Evolutionary conservation across 1,140 invertebrate genomes (phyloP), one percentile per base, ranked within the genome.

Genomic region (Diachasma alloeum): DNA sequence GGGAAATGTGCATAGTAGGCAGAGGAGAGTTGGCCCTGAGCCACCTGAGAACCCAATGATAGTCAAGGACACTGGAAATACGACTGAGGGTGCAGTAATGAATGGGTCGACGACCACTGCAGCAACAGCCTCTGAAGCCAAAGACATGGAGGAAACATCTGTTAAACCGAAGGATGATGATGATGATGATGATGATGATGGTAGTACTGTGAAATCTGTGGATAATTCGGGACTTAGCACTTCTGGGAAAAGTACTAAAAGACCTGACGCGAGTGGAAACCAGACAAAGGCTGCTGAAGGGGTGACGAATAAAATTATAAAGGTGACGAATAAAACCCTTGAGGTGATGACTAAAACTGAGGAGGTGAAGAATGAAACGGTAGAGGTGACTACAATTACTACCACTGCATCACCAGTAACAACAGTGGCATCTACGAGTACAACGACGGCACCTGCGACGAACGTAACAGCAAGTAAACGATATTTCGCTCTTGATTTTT

Each of bases 111-210:
- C 36, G 36, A 37, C 42, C 24, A 53, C 48, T 31, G 4, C 0
- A 53, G 8, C 39, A n/a, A 19, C 24, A 11, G 59, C 24, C 11
- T 37, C 39, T 13, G 76, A 78, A 24, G 67, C 46, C 4, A 71
- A 74, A 71, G 81, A 83, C 8, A 81, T 83, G 81, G n/a, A 36
- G 11, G 15, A 75, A 2, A 77, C 79, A 15, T 9, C 56, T 4
- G 76, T 72, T 6, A 39, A n/a, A 11, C 79, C 81, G 10, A 15
- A 19, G 0, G 81, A 81, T 13, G 56, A 78, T 9, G 81, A 75
- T 11, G 74, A 78, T 17, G 9, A n/a, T 9, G 72, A 74, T 48
- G 19, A 71, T 48, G 36, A 39, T 46, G 22, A 13, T 69, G 67
- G 31, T 31, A 70, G 8, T 13, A 48, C 24, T 17, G n/a, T 53